Base-by-base conservation (phyloP, 2,113 vertebrate species). In the Aramus guarauna region DNA sequence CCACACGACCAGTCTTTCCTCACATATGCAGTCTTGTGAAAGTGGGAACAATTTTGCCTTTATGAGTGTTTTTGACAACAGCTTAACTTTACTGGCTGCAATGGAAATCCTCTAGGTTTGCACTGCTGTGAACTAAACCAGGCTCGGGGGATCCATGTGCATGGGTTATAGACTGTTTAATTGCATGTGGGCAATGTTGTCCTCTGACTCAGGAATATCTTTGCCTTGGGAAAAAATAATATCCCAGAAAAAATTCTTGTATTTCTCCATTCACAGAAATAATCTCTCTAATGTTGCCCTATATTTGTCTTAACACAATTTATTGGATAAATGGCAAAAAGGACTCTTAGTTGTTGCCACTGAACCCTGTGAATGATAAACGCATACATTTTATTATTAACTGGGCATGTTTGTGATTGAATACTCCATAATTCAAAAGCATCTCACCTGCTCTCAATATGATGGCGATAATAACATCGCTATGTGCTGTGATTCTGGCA, bases 201-300 rank as follows among this genome's bases (percentile, higher is more conserved):
- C 64, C 53, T 93, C 63, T 85, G 79, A 71, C 75, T 90, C 90
- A 80, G 85, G 90, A 95, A 72, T 85, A 85, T 29, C 58, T 78
- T 60, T 93, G 17, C 41, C 45, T 36, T 56, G 48, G 27, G 75
- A 30, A 95, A 96, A 95, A 84, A 67, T 68, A 68, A 66, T 45
- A 36, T 13, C 32, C 53, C 29, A 56, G 55, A 18, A 43, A 47
- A 74, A 74, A 45, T 60, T 66, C 19, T 55, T 67, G 19, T 32
- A 14, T 27, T 72, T 88, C 63, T 90, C 17, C 15, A 14, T 79
- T 77, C 55, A 63, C 47, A 77, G 79, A 23, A 8, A 22, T 58
- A 4, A 34, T 52, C 16, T 83, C 60, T 92, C 93, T 74, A 90
- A 50, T 12, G 3, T 53, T 71, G 50, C 37, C 37, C 26, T 59